These are phyloP conservation scores for Hylaeus anthracinus DNA, from an alignment of 1,140 invertebrate species.

Conservation along the genomic window DNA sequence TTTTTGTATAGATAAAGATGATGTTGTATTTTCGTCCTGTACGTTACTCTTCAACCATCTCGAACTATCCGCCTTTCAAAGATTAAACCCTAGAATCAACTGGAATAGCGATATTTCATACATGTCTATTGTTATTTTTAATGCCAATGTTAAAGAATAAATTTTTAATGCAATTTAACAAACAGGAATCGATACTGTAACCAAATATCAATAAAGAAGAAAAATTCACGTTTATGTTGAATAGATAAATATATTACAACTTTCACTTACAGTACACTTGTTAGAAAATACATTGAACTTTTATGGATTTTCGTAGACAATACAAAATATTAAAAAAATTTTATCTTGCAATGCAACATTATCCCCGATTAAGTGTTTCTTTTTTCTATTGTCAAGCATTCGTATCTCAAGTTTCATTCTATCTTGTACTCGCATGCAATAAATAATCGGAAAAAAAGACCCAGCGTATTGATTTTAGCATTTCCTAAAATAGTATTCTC, in stretches of 20 bases:
- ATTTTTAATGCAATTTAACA: background rate
- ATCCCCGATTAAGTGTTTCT: background rate
- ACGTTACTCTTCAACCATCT: too few species aligned
- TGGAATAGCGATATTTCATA: background rate
- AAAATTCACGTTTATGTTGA: conserved; percentile 44
- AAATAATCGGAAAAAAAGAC: background rate
- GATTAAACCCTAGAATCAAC: too few species aligned
- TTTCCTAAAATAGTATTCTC: background rate
- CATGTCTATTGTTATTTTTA: background rate
- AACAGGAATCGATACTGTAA: background rate
- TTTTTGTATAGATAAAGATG: too few species aligned
- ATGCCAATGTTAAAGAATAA: background rate
- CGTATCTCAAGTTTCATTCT: conserved; percentile 14
- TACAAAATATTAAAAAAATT: conserved; percentile 31
- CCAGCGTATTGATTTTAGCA: background rate
- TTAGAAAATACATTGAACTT: conserved; percentile 64
- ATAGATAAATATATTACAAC: conserved; percentile 74
- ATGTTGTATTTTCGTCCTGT: too few species aligned
- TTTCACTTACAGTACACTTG: conserved; percentile 66
- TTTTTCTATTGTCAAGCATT: conserved; percentile 29
- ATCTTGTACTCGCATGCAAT: background rate
- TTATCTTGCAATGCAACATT: conserved; percentile 16
- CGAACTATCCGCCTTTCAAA: too few species aligned
- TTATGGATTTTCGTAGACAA: conserved; percentile 32
- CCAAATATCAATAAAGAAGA: background rate